phyloP scores from a whole-genome alignment of 2,888 invertebrate genomes.

The Drosophila testacea region DNA sequence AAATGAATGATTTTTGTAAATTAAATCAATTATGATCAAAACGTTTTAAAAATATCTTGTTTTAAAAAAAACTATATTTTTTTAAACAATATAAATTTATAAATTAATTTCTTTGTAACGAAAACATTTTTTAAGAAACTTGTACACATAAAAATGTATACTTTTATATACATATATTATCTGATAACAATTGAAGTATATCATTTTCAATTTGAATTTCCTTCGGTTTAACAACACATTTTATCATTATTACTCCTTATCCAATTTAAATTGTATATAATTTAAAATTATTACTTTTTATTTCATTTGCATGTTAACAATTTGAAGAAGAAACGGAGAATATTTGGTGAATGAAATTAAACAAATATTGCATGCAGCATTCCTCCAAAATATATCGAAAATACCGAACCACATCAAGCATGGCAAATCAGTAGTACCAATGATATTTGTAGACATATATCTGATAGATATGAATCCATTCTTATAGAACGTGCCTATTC shows the following conservation, averaged over 20 bases:
- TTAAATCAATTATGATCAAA: too few species aligned
- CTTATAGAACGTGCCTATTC: slow-evolving; percentile 87
- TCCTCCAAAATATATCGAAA: slow-evolving; percentile 28
- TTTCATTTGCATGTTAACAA: slow-evolving; percentile 73
- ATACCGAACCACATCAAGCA: slow-evolving; percentile 39
- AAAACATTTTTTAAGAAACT: too few species aligned
- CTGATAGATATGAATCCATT: slow-evolving; percentile 40
- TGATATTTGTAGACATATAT: slow-evolving; percentile 38
- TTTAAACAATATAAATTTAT: too few species aligned
- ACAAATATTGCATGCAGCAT: slow-evolving; percentile 58
- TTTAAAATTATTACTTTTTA: slow-evolving; percentile 48
- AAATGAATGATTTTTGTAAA: too few species aligned
- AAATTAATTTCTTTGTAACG: too few species aligned
- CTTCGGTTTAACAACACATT: not conserved
- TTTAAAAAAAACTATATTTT: too few species aligned
- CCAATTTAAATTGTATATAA: slow-evolving; percentile 25
- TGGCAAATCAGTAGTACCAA: slow-evolving; percentile 52
- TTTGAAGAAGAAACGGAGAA: slow-evolving; percentile 72
- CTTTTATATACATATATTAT: too few species aligned
- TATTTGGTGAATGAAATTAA: slow-evolving; percentile 62
- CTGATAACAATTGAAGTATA: too few species aligned
- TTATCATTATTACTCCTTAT: not conserved
- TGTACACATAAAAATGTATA: too few species aligned
- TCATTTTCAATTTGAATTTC: too few species aligned
- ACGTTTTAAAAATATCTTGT: too few species aligned